Base-by-base conservation (phyloP, 2,888 invertebrate species). In the Gastracanthus pulcherrimus region DNA sequence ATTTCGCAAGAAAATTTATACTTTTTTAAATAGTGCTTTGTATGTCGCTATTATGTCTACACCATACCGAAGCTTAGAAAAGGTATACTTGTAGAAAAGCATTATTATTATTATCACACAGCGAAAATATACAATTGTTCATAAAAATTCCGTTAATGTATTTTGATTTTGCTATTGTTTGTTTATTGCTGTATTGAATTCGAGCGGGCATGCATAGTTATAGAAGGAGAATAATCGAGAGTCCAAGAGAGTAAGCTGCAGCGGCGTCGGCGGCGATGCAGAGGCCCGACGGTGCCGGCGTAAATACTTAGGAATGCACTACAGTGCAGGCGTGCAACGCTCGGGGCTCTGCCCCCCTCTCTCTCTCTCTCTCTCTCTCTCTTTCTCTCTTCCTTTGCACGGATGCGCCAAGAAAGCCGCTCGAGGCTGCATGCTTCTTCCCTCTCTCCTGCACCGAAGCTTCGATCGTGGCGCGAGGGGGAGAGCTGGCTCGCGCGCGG, bases 261-360 rank as follows among this genome's bases (percentile, higher is more conserved):
- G 23, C 41, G 41, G 41, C 41, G 13, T 13, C 41, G 41, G 41
- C 41, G 41, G 13, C 13, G n/a, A n/a, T n/a, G n/a, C 45, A n/a
- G 55, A 55, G 55, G 26, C 29, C 5, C 58, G 58, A 58, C 16
- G 3, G 55, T 55, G 19, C 19, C 62, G n/a, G 67, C 67, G 67
- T 67, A 67, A 67, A 67, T 67, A 67, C 67, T 67, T 45, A 67
- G 67, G 67, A 67, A 67, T 67, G 67, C 26, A 45, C 67, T 41
- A n/a, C 16, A 29, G 45, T 45, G 67, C 67, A 67, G 67, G 45
- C 67, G 45, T 45, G 45, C 67, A 58, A 58, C 58, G 26, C 58
- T 58, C 58, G 26, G 29, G 6, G 13, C 45, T 41, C 67, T 41
- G 26, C 31, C 38, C 29, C 16, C 1, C 66, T 64, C 45, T n/a